Base-by-base conservation (phyloP, 2,113 vertebrate species). In the Heterotis niloticus region DNA sequence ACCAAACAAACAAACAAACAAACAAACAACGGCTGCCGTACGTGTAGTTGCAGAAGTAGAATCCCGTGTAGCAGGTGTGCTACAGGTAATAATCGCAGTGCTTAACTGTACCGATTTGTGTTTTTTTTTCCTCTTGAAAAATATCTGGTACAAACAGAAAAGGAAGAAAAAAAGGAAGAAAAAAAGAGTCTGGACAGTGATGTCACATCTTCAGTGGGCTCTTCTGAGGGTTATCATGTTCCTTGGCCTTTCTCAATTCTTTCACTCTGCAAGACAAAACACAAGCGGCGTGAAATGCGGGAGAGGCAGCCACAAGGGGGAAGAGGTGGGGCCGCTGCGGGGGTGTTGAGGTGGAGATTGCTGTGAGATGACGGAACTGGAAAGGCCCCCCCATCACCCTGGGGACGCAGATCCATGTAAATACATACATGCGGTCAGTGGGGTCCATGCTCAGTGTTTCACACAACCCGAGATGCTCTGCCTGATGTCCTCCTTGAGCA, bases 231-330 rank as follows among this genome's bases (percentile, higher is more conserved):
- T 92, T 94, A 96, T 99, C 97, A 99, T 95, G 98, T 98, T 96
- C 97, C 96, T 94, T 98, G 96, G 95, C 96, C 96, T 93, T 99
- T 98, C 93, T 98, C 96, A 97, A 98, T 95, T 98, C 95, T 96
- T 96, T 98, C 96, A 93, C 97, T 98, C 98, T 99, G 95, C 81
- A 96, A 95, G 91, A 91, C 84, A 92, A 70, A 90, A 89, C 83
- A 88, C 87, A 86, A 64, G 79, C 86, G 26, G 28, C 65, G 12
- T 64, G 34, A 74, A 74, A 72, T n/a, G 64, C 34, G 14, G 65
- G 14, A 11, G 10, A 17, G 10, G 52, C 5, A n/a, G 29, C 10
- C 24, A 9, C 9, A 59, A 10, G 68, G 29, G 0, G 17, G 68
- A 17, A 34, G 16, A 23, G 72, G 1, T 1, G 24, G 59, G 23